Percentiles rank a stretch among this genome's conserved stretches.
Conservation (phyloP, 1,140 invertebrate species). For the Gryllus bimaculatus region DNA sequence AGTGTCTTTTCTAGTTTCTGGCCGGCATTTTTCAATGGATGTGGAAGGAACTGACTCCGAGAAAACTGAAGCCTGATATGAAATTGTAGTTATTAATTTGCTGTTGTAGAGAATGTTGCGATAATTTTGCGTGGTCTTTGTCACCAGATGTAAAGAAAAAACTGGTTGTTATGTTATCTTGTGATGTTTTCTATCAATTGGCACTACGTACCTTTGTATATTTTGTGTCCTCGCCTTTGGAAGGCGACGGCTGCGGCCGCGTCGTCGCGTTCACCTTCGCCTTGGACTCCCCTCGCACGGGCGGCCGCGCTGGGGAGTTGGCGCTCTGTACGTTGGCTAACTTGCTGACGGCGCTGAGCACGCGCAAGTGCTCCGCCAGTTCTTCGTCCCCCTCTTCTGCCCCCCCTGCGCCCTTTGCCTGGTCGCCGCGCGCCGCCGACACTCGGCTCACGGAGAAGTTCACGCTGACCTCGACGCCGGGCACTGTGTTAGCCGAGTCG, state of each 20-base stretch:
- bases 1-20: no score
- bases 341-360: neutral
- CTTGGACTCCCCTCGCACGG: neutral
- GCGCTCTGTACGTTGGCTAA: neutral
- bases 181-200: no score
- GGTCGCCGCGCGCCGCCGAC: neutral
- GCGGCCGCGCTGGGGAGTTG: neutral
- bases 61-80: no score
- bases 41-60: no score
- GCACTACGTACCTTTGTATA: neutral
- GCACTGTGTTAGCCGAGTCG: neutral
- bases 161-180: no score
- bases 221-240: neutral
- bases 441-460: neutral
- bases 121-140: no score
- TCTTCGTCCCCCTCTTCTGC: neutral
- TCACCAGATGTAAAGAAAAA: no score
- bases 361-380: neutral
- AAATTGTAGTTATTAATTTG: no score
- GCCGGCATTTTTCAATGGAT: no score
- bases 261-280: neutral
- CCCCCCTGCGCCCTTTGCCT: no score
- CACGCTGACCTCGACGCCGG: neutral
- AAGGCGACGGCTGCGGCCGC: no score
- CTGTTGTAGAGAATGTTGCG: no score